phyloP scores from a whole-genome alignment of 2,888 invertebrate species.

The Melitaea athalia region DNA sequence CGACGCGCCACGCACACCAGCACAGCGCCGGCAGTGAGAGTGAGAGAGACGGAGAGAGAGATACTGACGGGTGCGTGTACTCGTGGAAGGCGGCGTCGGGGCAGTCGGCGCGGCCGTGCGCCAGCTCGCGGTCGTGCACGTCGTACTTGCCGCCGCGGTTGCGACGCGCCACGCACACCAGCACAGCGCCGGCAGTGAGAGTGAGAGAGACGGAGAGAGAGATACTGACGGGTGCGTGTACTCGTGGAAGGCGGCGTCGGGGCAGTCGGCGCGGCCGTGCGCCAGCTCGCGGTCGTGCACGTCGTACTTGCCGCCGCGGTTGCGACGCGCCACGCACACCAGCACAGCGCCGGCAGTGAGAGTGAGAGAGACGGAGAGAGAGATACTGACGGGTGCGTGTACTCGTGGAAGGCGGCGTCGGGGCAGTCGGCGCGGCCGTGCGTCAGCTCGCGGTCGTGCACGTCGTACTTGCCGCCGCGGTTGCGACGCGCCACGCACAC shows the following conservation, averaged over 20 bases:
- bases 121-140: slow-evolving; percentile 98
- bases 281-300: slow-evolving; percentile 98
- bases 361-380: not conserved
- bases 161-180: no score
- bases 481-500: no score
- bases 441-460: slow-evolving; percentile 97
- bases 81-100: slow-evolving; percentile 97
- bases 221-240: slow-evolving; percentile 38
- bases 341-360: not conserved
- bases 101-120: slow-evolving; percentile 95
- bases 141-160: slow-evolving; percentile 97
- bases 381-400: slow-evolving; percentile 37
- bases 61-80: slow-evolving; percentile 44
- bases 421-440: slow-evolving; percentile 96
- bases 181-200: not conserved
- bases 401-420: slow-evolving; percentile 96
- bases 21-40: not conserved
- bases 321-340: no score
- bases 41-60: not conserved
- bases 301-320: slow-evolving; percentile 97
- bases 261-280: slow-evolving; percentile 95
- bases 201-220: not conserved
- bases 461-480: slow-evolving; percentile 98
- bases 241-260: slow-evolving; percentile 96
- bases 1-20: no score